phyloP scores from a whole-genome alignment of 2,888 invertebrate genomes.

The Pollenia amentaria region DNA sequence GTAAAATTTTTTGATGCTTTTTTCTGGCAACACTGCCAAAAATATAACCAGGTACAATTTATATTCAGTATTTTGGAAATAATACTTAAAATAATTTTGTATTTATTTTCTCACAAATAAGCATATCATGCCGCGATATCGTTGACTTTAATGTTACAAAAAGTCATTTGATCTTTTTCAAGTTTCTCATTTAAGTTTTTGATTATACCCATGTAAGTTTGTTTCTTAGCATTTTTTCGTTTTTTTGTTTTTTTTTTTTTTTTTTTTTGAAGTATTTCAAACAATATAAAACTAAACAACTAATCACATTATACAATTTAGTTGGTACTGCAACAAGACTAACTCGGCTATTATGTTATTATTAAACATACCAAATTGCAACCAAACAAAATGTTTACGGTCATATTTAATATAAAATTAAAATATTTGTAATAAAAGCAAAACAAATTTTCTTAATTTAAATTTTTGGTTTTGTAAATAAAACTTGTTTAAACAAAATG shows the following conservation, averaged over 20 bases:
- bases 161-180: slow-evolving; percentile 51
- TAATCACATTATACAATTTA: background rate
- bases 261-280: background rate
- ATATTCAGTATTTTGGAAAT: background rate
- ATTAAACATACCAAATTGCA: background rate
- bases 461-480: slow-evolving; percentile 9
- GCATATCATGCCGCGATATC: slow-evolving; percentile 69
- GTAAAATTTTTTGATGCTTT: too few species aligned
- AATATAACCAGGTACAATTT: too few species aligned
- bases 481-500: slow-evolving; percentile 38
- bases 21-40: too few species aligned
- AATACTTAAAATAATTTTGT: background rate
- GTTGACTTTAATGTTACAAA: slow-evolving; percentile 54
- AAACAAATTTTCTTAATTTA: slow-evolving; percentile 34
- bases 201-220: slow-evolving; percentile 6
- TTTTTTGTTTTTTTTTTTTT: too few species aligned
- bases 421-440: slow-evolving; percentile 51
- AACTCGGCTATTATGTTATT: background rate
- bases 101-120: slow-evolving; percentile 68
- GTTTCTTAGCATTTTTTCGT: background rate
- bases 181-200: slow-evolving; percentile 18
- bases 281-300: slow-evolving; percentile 28
- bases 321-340: background rate
- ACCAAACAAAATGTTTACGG: slow-evolving; percentile 25
- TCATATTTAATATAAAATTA: slow-evolving; percentile 45